These are phyloP conservation scores for Phlogophora meticulosa DNA, from an alignment of 2,888 invertebrate species.

Conservation along the genomic window DNA sequence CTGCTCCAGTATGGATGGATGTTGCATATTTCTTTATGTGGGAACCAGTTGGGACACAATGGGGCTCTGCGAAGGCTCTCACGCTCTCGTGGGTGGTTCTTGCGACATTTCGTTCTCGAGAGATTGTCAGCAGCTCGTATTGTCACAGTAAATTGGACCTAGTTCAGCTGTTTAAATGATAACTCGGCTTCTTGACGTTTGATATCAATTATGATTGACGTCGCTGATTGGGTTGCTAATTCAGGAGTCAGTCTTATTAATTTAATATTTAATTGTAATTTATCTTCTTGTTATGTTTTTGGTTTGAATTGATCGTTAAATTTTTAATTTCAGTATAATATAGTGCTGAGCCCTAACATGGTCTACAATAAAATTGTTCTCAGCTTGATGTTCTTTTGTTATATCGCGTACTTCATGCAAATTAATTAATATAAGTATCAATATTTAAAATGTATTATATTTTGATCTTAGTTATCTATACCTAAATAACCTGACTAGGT, in stretches of 20 bases:
- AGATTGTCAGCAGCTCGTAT: slow-evolving; percentile 71
- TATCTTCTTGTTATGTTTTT: slow-evolving; percentile 3
- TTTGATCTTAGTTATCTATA: not conserved
- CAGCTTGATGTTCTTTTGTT: no score
- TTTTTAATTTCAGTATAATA: no score
- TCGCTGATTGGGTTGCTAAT: slow-evolving; percentile 47
- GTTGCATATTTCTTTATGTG: slow-evolving; percentile 84
- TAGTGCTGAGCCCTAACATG: no score
- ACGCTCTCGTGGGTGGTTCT: slow-evolving; percentile 86
- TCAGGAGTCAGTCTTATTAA: slow-evolving; percentile 28
- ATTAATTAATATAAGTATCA: no score
- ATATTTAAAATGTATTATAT: not conserved
- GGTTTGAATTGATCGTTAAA: not conserved
- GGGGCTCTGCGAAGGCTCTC: slow-evolving; percentile 73
- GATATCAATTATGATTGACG: slow-evolving; percentile 65
- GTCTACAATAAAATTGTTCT: no score
- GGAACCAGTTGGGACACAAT: slow-evolving; percentile 85
- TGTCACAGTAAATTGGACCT: slow-evolving; percentile 68
- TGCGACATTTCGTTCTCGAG: slow-evolving; percentile 80
- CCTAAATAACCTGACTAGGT: not conserved
- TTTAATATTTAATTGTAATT: slow-evolving; percentile 33
- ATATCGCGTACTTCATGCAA: no score
- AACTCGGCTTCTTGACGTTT: slow-evolving; percentile 66
- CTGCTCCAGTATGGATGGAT: slow-evolving; percentile 78
- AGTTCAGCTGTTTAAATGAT: slow-evolving; percentile 69